These are phyloP conservation scores for Napeogenes sylphis DNA, from an alignment of 2,888 invertebrate genomes.

Conservation along the genomic window DNA sequence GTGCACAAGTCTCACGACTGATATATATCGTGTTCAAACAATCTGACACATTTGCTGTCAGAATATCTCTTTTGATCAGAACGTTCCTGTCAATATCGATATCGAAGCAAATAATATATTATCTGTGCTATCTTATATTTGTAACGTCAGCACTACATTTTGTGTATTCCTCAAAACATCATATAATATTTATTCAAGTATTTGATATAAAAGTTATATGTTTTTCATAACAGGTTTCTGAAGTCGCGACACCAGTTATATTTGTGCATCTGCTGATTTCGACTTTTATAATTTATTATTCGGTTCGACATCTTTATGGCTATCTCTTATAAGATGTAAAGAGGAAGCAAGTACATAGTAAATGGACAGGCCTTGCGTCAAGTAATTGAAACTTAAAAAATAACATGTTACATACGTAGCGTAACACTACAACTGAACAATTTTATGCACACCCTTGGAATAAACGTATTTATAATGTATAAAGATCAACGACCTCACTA, in stretches of 20 bases:
- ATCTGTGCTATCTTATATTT: neutral
- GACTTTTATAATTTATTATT: neutral
- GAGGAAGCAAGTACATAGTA: too few species aligned
- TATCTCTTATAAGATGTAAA: too few species aligned
- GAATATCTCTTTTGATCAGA: constrained; percentile 13
- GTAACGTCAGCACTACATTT: neutral
- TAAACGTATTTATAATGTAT: too few species aligned
- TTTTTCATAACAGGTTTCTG: constrained; percentile 23
- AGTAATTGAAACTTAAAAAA: too few species aligned
- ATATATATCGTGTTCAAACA: constrained; percentile 21
- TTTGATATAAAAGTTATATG: constrained; percentile 9
- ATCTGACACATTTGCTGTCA: constrained; percentile 26
- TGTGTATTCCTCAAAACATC: neutral
- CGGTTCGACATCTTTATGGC: neutral
- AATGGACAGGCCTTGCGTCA: too few species aligned
- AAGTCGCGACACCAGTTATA: constrained; percentile 24
- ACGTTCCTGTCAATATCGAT: constrained; percentile 1
- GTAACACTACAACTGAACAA: too few species aligned
- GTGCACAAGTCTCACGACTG: neutral
- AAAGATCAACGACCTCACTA: too few species aligned
- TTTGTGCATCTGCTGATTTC: constrained; percentile 25
- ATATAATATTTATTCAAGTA: neutral
- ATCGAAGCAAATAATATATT: neutral
- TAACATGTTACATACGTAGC: too few species aligned
- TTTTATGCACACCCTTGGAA: too few species aligned